Percentiles rank a stretch among this genome's conserved stretches.
phyloP scores from a whole-genome alignment of 23 tunicate genomes.

The Diplosoma virens region DNA sequence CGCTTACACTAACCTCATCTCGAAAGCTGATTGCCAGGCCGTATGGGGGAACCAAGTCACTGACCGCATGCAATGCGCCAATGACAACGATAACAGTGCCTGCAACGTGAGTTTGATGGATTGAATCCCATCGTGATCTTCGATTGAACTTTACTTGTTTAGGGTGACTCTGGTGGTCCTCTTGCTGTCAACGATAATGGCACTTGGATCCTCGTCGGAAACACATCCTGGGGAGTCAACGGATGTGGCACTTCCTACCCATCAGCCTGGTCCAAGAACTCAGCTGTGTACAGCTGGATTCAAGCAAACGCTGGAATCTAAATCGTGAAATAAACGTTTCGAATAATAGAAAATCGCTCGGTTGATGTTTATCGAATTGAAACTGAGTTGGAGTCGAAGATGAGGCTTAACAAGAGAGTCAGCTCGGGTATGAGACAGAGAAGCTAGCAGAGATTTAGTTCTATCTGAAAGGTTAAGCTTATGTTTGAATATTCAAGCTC shows the following conservation, averaged over 20 bases:
- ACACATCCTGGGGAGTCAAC: conserved; percentile 75
- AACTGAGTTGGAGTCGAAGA: too few relatives aligned
- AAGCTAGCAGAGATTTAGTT: too few relatives aligned
- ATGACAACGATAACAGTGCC: conserved; percentile 53
- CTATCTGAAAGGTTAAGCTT: too few relatives aligned
- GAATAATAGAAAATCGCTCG: too few relatives aligned
- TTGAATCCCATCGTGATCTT: background rate
- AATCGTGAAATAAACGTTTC: too few relatives aligned
- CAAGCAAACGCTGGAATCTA: conserved; percentile 20
- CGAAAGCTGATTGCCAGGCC: conserved; percentile 30
- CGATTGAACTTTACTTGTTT: background rate
- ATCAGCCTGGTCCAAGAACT: conserved; percentile 64
- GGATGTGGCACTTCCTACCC: conserved; percentile 49
- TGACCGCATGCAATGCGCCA: conserved; percentile 77
- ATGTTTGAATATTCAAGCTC: too few relatives aligned
- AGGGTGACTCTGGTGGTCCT: conserved; percentile 97
- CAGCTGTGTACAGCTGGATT: conserved; percentile 43
- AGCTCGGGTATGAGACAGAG: too few relatives aligned
- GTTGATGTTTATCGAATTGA: too few relatives aligned
- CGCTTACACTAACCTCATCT: conserved; percentile 37
- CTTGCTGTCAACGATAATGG: conserved; percentile 65
- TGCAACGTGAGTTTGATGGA: conserved; percentile 54
- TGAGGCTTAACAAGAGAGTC: too few relatives aligned
- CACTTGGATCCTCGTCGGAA: conserved; percentile 55
- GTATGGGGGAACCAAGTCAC: conserved; percentile 48